These are phyloP conservation scores for Halisarca cf. caerulea DNA, from an alignment of 37 sponge, comb jelly and placozoan genomes.

Conservation along the genomic window DNA sequence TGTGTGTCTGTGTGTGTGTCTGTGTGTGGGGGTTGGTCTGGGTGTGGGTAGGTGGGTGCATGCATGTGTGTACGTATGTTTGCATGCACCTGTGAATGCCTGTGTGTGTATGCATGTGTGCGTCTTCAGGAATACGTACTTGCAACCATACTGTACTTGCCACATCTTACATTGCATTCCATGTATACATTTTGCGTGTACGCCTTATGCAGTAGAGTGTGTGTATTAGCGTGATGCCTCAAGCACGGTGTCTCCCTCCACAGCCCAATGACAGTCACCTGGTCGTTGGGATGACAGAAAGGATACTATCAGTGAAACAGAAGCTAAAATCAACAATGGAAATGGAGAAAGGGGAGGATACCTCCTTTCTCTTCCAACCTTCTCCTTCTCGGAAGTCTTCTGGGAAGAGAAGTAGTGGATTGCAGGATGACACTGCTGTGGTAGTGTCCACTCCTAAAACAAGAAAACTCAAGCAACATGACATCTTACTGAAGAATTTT, in stretches of 20 bases:
- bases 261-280: slow-evolving; percentile 90
- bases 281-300: slow-evolving; percentile 90
- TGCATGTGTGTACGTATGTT: too few relatives aligned
- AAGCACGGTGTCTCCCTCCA: neutral
- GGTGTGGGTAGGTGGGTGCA: too few relatives aligned
- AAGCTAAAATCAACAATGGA: neutral
- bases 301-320: slow-evolving; percentile 75
- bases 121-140: too few relatives aligned
- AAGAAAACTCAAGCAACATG: slow-evolving; percentile 56
- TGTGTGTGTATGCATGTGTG: too few relatives aligned
- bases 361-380: slow-evolving; percentile 7
- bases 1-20: too few relatives aligned
- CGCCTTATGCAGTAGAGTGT: too few relatives aligned
- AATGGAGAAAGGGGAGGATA: neutral
- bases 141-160: too few relatives aligned
- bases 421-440: slow-evolving; percentile 54
- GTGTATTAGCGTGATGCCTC: too few relatives aligned
- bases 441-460: slow-evolving; percentile 50
- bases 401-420: slow-evolving; percentile 64
- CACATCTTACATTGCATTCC: too few relatives aligned
- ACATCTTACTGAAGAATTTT: slow-evolving; percentile 77
- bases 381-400: slow-evolving; percentile 29
- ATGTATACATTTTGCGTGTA: too few relatives aligned
- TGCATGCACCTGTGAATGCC: too few relatives aligned
- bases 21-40: too few relatives aligned